Percentiles rank a stretch among this genome's conserved stretches.
These are phyloP conservation scores for Haliclystus octoradiatus DNA, from an alignment of 30 jellyfish, hydroid and myxozoan species.

Conservation along the genomic window DNA sequence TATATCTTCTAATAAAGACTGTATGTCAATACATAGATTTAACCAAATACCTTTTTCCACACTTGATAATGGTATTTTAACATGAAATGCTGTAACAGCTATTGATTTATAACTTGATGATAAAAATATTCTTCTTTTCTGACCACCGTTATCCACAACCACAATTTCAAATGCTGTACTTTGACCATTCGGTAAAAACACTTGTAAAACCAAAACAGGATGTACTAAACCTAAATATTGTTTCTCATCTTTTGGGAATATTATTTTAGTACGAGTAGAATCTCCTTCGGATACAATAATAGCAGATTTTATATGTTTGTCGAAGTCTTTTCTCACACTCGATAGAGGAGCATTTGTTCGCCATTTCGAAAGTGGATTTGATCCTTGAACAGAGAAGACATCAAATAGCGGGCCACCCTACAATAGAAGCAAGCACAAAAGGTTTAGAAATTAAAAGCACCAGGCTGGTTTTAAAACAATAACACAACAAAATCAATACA, in stretches of 20 bases:
- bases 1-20: constrained; percentile 30
- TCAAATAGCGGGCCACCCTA: constrained; percentile 87
- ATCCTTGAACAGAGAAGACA: constrained; percentile 55
- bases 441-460: too few species aligned
- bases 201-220: constrained; percentile 51
- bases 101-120: constrained; percentile 63
- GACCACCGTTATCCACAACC: constrained; percentile 30
- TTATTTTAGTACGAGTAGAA: constrained; percentile 49
- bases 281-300: constrained; percentile 69
- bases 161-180: constrained; percentile 55
- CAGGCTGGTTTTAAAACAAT: too few species aligned
- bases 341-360: constrained; percentile 23
- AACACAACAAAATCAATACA: too few species aligned
- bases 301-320: constrained; percentile 47
- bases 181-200: constrained; percentile 36
- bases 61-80: constrained; percentile 53
- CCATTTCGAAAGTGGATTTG: constrained; percentile 57
- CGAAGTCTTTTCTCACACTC: constrained; percentile 55
- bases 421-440: not conserved
- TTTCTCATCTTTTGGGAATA: constrained; percentile 68
- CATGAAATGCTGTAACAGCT: constrained; percentile 77
- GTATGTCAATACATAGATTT: constrained; percentile 60
- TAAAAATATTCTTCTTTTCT: constrained; percentile 53
- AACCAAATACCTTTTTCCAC: constrained; percentile 47
- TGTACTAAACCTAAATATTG: constrained; percentile 45